These are phyloP conservation scores for Scaptomyza flava DNA, from an alignment of 2,888 invertebrate genomes.

Conservation along the genomic window DNA sequence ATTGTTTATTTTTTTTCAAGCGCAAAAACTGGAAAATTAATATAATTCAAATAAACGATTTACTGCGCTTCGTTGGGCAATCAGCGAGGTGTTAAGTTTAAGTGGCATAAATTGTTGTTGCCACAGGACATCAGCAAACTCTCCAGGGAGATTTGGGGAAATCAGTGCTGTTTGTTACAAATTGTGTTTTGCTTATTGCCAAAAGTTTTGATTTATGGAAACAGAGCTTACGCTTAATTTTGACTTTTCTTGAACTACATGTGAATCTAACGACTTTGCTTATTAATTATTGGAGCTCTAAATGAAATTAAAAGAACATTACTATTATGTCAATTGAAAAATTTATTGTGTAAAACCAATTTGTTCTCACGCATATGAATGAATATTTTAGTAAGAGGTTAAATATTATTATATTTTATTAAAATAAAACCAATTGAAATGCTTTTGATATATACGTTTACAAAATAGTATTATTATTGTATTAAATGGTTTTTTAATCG, in stretches of 20 bases:
- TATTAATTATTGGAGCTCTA: conserved; percentile 1
- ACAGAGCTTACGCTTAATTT: background rate
- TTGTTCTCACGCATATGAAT: background rate
- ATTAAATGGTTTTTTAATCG: too few relatives aligned
- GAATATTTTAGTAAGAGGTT: too few relatives aligned
- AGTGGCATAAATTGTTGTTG: conserved; percentile 69
- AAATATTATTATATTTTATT: too few relatives aligned
- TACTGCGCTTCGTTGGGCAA: conserved; percentile 62
- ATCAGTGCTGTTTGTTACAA: conserved; percentile 12
- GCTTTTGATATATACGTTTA: too few relatives aligned
- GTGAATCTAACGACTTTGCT: conserved; percentile 8
- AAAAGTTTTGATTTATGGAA: conserved; percentile 52
- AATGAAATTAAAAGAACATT: background rate
- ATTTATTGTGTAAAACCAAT: background rate
- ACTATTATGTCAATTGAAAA: background rate
- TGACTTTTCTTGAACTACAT: conserved; percentile 8
- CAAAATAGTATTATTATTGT: too few relatives aligned
- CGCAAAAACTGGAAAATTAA: conserved; percentile 57
- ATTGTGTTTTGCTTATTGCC: conserved; percentile 29
- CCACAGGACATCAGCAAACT: conserved; percentile 27
- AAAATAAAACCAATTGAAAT: too few relatives aligned
- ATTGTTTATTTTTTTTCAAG: conserved; percentile 17
- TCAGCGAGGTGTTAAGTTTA: conserved; percentile 75
- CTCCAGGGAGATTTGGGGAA: background rate
- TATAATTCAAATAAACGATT: conserved; percentile 77